A percentile compares a stretch with the other conserved stretches of the same genome.
phyloP scores from a whole-genome alignment of 2,797 vertebrate species.

The Ibycter americanus region DNA sequence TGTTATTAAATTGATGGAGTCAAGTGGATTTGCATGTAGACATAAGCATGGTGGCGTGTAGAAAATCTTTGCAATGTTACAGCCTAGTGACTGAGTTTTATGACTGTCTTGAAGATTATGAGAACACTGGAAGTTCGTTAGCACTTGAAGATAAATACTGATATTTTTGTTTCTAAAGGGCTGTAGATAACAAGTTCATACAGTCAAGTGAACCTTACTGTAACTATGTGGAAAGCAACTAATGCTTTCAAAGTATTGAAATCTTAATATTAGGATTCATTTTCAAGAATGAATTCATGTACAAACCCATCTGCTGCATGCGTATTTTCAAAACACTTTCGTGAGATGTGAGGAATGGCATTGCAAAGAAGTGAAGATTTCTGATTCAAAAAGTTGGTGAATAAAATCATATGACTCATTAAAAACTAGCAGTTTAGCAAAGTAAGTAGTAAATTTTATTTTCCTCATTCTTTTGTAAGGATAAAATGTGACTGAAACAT shows the following conservation, averaged over 20 bases:
- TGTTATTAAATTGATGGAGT: neutral
- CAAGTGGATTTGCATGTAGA: neutral
- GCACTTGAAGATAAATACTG: neutral
- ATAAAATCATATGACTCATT: neutral
- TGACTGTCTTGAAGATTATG: neutral
- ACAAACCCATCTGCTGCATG: neutral
- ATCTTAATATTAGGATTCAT: neutral
- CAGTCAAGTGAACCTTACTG: neutral
- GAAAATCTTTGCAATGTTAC: neutral
- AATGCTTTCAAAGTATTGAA: neutral
- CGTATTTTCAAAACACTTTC: neutral
- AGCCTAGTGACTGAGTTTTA: neutral
- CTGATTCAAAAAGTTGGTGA: neutral
- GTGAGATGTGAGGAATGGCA: fast-evolving
- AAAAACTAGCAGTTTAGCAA: neutral
- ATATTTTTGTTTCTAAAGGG: neutral
- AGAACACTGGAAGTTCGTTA: neutral
- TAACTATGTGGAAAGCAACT: neutral
- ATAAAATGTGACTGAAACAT: neutral
- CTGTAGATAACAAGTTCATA: neutral
- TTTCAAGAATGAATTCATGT: neutral
- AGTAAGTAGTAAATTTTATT: neutral
- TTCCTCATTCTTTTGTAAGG: neutral
- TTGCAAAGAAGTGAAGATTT: neutral
- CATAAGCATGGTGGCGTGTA: neutral